A percentile compares a stretch with the other conserved stretches of the same genome.
phyloP scores from a whole-genome alignment of 2,113 vertebrate species.

The Elephas maximus region DNA sequence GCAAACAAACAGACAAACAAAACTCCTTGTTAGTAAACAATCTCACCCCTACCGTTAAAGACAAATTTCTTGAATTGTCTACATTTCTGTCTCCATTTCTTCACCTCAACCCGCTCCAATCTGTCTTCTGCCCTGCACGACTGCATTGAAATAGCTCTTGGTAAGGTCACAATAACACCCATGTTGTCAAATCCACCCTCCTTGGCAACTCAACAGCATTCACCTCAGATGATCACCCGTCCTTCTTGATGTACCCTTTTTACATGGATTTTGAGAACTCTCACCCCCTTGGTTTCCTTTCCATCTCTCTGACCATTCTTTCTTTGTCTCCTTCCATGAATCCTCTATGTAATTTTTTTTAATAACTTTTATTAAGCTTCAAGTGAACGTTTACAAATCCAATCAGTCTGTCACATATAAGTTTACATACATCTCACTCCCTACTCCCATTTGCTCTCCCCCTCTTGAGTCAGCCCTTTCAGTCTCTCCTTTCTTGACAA shows the following conservation, averaged over 20 bases:
- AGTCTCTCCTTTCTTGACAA: too few species aligned
- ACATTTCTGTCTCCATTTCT: conserved; percentile 62
- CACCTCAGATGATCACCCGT: conserved; percentile 17
- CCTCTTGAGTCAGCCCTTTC: too few species aligned
- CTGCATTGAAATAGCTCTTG: conserved; percentile 60
- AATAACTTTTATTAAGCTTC: too few species aligned
- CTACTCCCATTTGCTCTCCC: too few species aligned
- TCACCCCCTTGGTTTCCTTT: background rate
- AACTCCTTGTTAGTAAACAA: conserved; percentile 11
- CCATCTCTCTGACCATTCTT: background rate
- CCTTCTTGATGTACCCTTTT: background rate
- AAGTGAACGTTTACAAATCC: too few species aligned
- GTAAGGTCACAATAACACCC: conserved; percentile 63
- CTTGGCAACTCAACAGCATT: conserved; percentile 44
- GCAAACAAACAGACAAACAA: conserved; percentile 16
- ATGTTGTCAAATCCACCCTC: conserved; percentile 60
- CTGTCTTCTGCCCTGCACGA: conserved; percentile 50
- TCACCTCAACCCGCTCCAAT: conserved; percentile 69
- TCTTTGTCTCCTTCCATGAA: background rate
- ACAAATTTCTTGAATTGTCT: conserved; percentile 58
- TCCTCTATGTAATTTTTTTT: background rate
- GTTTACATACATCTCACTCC: too few species aligned
- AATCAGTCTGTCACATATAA: too few species aligned
- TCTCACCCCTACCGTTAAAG: conserved; percentile 3
- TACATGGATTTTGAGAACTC: conserved; percentile 6